Percentiles rank a stretch among this genome's conserved stretches.
Conservation (phyloP, 2,113 vertebrate genomes). For the Clinocottus analis region DNA sequence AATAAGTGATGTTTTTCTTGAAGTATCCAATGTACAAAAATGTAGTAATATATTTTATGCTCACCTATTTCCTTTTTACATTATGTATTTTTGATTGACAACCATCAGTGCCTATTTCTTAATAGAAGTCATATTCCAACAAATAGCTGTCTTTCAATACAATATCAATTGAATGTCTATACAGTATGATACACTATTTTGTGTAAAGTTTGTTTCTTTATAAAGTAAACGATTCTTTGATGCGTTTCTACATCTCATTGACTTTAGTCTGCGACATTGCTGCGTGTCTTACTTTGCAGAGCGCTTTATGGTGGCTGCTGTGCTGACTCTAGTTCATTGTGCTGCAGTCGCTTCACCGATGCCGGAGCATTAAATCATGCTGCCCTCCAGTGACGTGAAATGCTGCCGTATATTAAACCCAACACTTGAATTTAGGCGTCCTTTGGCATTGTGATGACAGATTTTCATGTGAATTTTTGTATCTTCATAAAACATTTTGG, state of each 20-base stretch:
- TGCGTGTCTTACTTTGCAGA: background rate
- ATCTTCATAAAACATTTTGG: background rate
- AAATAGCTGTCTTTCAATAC: background rate
- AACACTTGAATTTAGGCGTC: slow-evolving; percentile 6
- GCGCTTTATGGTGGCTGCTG: slow-evolving; percentile 11
- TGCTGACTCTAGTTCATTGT: background rate
- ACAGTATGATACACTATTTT: background rate
- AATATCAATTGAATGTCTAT: background rate
- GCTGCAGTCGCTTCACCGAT: background rate
- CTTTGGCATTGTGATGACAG: background rate
- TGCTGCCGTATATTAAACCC: background rate
- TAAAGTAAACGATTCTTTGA: background rate
- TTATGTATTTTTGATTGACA: background rate
- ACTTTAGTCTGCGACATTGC: background rate
- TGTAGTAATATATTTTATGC: background rate
- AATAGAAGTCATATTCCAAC: background rate
- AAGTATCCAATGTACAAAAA: background rate
- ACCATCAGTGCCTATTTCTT: background rate
- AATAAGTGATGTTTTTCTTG: background rate
- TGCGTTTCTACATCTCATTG: background rate
- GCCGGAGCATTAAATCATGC: slow-evolving; percentile 27
- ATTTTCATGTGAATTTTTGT: background rate
- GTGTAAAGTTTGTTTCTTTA: background rate
- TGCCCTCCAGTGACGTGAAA: slow-evolving; percentile 62
- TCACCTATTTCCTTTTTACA: background rate